phyloP scores from a whole-genome alignment of 1,140 invertebrate genomes.

The Ceratosolen solmsi region DNA sequence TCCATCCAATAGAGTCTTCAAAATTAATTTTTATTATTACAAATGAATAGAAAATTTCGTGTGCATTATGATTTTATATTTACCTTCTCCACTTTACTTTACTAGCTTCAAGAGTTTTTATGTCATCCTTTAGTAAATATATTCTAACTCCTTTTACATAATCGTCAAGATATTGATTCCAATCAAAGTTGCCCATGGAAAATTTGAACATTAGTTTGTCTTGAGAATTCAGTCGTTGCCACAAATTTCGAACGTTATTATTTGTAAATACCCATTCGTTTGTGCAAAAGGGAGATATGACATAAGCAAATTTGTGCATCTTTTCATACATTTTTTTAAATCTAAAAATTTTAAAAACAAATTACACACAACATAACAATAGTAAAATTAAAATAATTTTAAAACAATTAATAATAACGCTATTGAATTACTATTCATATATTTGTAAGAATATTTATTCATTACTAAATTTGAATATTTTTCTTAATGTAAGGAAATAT shows the following conservation, averaged over 20 bases:
- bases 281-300: slow-evolving; percentile 83
- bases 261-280: slow-evolving; percentile 82
- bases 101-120: slow-evolving; percentile 78
- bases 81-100: slow-evolving; percentile 77
- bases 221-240: slow-evolving; percentile 73
- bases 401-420: too few species aligned
- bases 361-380: too few species aligned
- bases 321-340: slow-evolving; percentile 83
- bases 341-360: slow-evolving; percentile 58
- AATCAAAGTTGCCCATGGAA: slow-evolving; percentile 79
- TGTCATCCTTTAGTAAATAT: slow-evolving; percentile 82
- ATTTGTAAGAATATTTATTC: background rate
- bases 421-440: background rate
- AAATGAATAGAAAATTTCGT: slow-evolving; percentile 31
- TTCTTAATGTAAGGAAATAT: background rate
- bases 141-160: slow-evolving; percentile 80
- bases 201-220: slow-evolving; percentile 82
- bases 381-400: background rate
- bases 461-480: background rate
- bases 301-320: slow-evolving; percentile 81
- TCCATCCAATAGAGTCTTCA: slow-evolving; percentile 74
- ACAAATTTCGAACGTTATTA: slow-evolving; percentile 77
- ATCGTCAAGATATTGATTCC: slow-evolving; percentile 78
- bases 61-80: slow-evolving; percentile 39
- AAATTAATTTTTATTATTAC: slow-evolving; percentile 54